phyloP scores from a whole-genome alignment of 2,888 invertebrate genomes.

The Caenorhabditis macrosperma region DNA sequence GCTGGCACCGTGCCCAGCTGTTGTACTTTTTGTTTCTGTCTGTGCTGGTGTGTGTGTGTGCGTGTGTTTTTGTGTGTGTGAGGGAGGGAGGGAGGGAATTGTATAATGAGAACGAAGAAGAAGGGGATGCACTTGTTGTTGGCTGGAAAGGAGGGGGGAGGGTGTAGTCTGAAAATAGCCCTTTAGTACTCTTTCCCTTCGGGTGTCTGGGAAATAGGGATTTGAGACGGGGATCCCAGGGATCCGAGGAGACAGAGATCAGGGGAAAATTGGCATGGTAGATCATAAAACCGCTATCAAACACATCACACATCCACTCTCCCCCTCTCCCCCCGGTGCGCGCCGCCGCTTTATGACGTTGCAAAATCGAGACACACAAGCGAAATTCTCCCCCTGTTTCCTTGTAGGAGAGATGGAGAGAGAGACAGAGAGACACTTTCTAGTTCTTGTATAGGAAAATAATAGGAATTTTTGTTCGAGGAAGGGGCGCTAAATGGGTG shows the following conservation, averaged over 20 bases:
- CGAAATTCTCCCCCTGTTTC: constrained; percentile 3
- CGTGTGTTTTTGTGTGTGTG: too few species aligned
- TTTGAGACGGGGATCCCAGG: too few species aligned
- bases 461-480: too few species aligned
- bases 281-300: constrained; percentile 2
- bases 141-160: neutral
- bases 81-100: neutral
- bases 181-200: neutral
- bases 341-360: constrained; percentile 38
- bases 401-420: neutral
- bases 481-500: too few species aligned
- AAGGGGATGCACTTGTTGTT: neutral
- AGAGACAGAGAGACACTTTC: neutral
- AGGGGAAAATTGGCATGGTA: neutral
- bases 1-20: constrained; percentile 34
- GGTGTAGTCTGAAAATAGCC: neutral
- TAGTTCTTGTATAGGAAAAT: too few species aligned
- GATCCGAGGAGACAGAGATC: constrained; percentile 18
- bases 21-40: constrained; percentile 10
- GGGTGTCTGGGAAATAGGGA: too few species aligned
- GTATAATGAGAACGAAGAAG: neutral
- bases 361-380: constrained; percentile 40
- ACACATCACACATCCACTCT: constrained; percentile 12
- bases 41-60: too few species aligned
- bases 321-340: too few species aligned